Base-by-base conservation (phyloP, 2,888 invertebrate genomes). In the Panopea generosa region DNA sequence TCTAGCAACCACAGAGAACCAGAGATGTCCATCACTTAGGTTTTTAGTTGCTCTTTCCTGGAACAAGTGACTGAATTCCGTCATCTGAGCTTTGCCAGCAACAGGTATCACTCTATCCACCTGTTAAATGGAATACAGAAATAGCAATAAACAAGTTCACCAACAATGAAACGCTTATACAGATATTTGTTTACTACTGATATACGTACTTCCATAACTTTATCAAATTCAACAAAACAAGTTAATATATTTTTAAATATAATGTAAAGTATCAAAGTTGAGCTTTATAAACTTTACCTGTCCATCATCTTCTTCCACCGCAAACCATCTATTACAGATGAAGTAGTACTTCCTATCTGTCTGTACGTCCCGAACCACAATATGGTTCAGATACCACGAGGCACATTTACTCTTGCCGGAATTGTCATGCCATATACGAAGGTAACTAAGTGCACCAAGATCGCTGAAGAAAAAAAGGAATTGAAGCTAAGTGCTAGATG, bases 381-480 rank as follows among this genome's bases (percentile, higher is more conserved):
- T 85, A 83, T 92, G 92, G 71, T 92, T 92, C 49, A 93, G 85
- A 77, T 90, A 93, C 94, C 94, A 94, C 0, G 93, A 93, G 1
- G 90, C 92, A 76, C 88, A 89, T 50, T 89, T 89, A 0, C 93
- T 93, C 69, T 90, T 88, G 0, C 94, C 94, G 3, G 92, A 90
- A 86, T 94, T 94, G 87, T 94, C 93, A 74, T 94, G 94, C 94
- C 94, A 94, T 4, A 94, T 86, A 7, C 93, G 88, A 27, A 93
- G 82, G 83, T 92, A 93, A 78, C 90, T 92, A 61, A 94, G 86
- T 0, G 86, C 83, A 3, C 94, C 94, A 22, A 94, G 91, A 0
- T 93, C 91, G 65, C 93, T 93, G 82, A 3, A 52, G 50, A 22
- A 45, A 55, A 56, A 66, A 71, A 26, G 33, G 24, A 6, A 43